These are phyloP conservation scores for Drosophila paranaensis DNA, from an alignment of 2,888 invertebrate species.

Conservation along the genomic window DNA sequence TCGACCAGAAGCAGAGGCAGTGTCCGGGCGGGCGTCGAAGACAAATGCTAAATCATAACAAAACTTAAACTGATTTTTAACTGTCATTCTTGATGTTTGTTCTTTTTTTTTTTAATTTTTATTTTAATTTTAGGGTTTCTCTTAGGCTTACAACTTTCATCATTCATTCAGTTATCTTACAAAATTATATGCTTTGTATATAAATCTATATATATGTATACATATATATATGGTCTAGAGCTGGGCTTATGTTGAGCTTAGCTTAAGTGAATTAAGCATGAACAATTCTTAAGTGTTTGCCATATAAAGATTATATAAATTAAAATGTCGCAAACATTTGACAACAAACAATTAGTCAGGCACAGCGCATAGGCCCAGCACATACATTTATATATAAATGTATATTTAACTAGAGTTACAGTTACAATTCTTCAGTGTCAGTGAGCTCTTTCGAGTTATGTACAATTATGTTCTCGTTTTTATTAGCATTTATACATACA, in stretches of 20 bases:
- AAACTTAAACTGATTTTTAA: slow-evolving; percentile 28
- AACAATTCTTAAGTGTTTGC: slow-evolving; percentile 21
- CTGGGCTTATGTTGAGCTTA: slow-evolving; percentile 24
- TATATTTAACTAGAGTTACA: slow-evolving; percentile 55
- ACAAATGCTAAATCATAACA: slow-evolving; percentile 52
- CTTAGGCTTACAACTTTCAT: slow-evolving; percentile 58
- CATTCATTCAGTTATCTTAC: slow-evolving; percentile 53
- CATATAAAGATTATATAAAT: slow-evolving; percentile 9
- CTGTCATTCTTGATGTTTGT: slow-evolving; percentile 57
- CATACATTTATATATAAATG: slow-evolving; percentile 40
- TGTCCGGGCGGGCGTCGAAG: slow-evolving; percentile 9
- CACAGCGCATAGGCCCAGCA: slow-evolving; percentile 24
- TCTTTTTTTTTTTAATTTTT: slow-evolving; percentile 29
- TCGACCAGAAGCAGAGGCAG: slow-evolving; percentile 18
- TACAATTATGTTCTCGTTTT: slow-evolving; percentile 46
- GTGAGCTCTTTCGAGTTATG: slow-evolving; percentile 67
- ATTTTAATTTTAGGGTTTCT: slow-evolving; percentile 54
- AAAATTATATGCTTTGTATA: slow-evolving; percentile 56
- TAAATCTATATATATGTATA: slow-evolving; percentile 25
- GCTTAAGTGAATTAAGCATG: slow-evolving; percentile 9
- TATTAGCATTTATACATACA: slow-evolving; percentile 60
- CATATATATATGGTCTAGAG: slow-evolving; percentile 23
- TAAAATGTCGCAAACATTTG: slow-evolving; percentile 45
- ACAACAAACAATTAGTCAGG: slow-evolving; percentile 17
- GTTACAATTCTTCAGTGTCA: slow-evolving; percentile 49